Evolutionary conservation across 1,140 invertebrate genomes (phyloP), one percentile per base, ranked within the genome.

Genomic region (Neuroterus valhalla): DNA sequence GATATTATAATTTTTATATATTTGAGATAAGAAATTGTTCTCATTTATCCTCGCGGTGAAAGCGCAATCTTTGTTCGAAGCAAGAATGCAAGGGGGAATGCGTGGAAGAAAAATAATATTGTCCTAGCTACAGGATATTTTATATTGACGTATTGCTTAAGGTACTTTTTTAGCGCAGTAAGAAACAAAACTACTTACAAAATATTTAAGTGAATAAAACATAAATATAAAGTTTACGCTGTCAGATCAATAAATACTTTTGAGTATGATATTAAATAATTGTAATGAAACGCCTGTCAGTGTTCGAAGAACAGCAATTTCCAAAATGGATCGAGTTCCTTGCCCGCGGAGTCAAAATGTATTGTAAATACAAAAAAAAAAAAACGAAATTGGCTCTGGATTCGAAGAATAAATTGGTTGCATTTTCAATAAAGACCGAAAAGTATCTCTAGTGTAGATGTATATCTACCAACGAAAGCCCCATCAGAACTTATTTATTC

Each of bases 111-210:
- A 75, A 77, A 68, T 70, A 75, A 68, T 79, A 77, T 73, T 75
- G 71, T 72, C 43, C 26, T 82, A 79, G 52, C 44, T 55, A 15
- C 81, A 77, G 31, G 55, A 81, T 78, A 75, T 86, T 86, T 85
- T 86, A 76, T 86, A 86, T 85, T 81, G 77, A 81, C 55, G 69
- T 38, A 8, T 74, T 80, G 77, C 79, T 78, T 83, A 80, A 84
- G 74, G 70, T 80, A 74, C 69, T 82, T 83, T 81, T 72, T 75
- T 85, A 87, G 78, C 67, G 80, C 62, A 74, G 85, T 82, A 76
- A 62, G 15, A 71, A 78, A 79, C 43, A 72, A 74, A 66, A 48
- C 31, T 23, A 72, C 70, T 46, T 74, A 72, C 70, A 8, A 23
- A 48, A 75, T 67, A 6, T n/a, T 43, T 48, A 12, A 72, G 70